Evolutionary conservation across 2,888 invertebrate genomes (phyloP), one percentile per base, ranked within the genome.

Genomic region (Mesorhabditis spiculigera): DNA sequence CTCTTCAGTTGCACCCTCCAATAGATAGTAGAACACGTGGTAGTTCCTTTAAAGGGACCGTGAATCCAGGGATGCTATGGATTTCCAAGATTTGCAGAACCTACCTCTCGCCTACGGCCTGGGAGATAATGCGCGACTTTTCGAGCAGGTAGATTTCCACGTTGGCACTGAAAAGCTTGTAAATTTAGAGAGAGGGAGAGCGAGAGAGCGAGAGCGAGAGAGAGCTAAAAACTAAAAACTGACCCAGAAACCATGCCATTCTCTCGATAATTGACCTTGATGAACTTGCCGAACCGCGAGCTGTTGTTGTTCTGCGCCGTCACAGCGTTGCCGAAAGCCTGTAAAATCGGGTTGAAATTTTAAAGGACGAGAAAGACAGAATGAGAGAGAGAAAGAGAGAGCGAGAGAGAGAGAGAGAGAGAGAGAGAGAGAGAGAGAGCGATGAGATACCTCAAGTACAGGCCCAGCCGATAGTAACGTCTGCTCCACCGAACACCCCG

Each of bases 231-330:
- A n/a, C n/a, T n/a, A 50, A 50, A 50, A 50, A n/a, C 77, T 88
- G 87, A 91, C 91, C 95, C 95, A 86, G 95, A 94, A 42, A 95
- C 95, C 93, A 95, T 94, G 81, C 96, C 95, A 91, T 95, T 95
- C 89, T 95, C 95, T 86, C 94, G 93, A 87, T 95, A 96, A 88
- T 94, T 94, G 81, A 95, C 93, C 90, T 95, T 95, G 81, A 96
- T 95, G 87, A 95, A 96, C 88, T 96, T 96, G 67, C 95, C 95
- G 88, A 95, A 96, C 75, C 96, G 90, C 89, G 94, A 94, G 68
- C 94, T 94, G 88, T 96, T 96, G 88, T 95, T 95, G 87, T 95
- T 95, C 86, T 95, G 95, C 4, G 95, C 93, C 45, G 95, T 96
- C 89, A 95, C 95, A 0, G 96, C 95, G 88, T 96, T 96, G n/a